Evolutionary conservation across 1,140 invertebrate genomes (phyloP).

Genomic region (Brachionus sp.): DNA sequence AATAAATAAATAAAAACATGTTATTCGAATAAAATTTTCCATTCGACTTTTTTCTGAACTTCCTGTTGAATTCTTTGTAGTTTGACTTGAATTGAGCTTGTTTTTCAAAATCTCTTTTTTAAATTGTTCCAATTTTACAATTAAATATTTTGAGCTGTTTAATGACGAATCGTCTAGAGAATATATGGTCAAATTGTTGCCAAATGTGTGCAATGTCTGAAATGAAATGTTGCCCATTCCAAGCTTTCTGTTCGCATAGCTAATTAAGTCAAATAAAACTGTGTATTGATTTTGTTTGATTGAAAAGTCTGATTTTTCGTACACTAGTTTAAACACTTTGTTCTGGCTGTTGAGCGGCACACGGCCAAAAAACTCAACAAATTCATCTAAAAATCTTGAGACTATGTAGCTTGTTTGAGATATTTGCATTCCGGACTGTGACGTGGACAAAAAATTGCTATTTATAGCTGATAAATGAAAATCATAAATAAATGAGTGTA

Average conservation of each 20-base stretch:
- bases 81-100: neutral
- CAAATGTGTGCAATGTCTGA: slow-evolving; percentile 3
- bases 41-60: neutral
- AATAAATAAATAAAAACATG: slow-evolving; percentile 34
- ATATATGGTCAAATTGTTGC: slow-evolving; percentile 25
- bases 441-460: neutral
- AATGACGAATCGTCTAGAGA: neutral
- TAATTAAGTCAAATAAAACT: slow-evolving; percentile 34
- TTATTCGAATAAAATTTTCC: slow-evolving; percentile 16
- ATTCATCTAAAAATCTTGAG: slow-evolving; percentile 36
- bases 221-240: neutral
- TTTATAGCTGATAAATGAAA: slow-evolving; percentile 37
- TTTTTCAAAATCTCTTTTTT: neutral
- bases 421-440: neutral
- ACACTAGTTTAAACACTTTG: slow-evolving; percentile 34
- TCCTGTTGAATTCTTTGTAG: neutral
- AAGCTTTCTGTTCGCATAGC: neutral
- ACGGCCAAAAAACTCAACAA: slow-evolving; percentile 41
- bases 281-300: neutral
- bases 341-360: slow-evolving; percentile 29
- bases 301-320: slow-evolving; percentile 30
- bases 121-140: slow-evolving; percentile 27
- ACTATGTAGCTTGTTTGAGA: slow-evolving; percentile 1
- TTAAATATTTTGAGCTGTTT: slow-evolving; percentile 21
- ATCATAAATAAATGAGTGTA: slow-evolving; percentile 44